A percentile compares a stretch with the other conserved stretches of the same genome.
Evolutionary conservation across 2,888 invertebrate species (phyloP).

Genomic region (Eupithecia insigniata): DNA sequence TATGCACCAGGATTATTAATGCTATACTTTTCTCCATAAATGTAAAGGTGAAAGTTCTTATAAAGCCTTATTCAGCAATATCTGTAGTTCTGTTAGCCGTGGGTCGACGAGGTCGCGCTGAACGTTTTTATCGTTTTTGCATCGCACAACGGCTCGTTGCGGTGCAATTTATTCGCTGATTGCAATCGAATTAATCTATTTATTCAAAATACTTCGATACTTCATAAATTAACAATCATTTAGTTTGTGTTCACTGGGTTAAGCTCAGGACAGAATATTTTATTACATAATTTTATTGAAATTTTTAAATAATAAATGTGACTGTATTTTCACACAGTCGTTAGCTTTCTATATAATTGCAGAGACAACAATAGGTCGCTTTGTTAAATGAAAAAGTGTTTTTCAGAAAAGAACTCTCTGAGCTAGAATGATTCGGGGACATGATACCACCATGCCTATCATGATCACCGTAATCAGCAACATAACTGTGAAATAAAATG

Average conservation of each 20-base stretch:
- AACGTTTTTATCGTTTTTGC: background rate
- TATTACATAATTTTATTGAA: background rate
- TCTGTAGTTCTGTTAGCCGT: background rate
- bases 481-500: background rate
- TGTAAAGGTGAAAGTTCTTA: background rate
- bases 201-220: background rate
- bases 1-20: no score
- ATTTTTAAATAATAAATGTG: background rate
- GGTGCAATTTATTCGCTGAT: background rate
- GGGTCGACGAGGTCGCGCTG: constrained; percentile 6
- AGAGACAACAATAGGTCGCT: constrained; percentile 1
- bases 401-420: background rate
- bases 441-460: background rate
- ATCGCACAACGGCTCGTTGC: background rate
- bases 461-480: background rate
- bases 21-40: no score
- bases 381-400: background rate
- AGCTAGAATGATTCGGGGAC: background rate
- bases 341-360: constrained; percentile 4
- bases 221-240: background rate
- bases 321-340: background rate
- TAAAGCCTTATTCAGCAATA: constrained; percentile 2
- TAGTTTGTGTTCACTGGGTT: background rate
- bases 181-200: background rate
- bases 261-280: background rate